Conservation (phyloP, 2,888 invertebrate genomes). For the Autographa gamma region DNA sequence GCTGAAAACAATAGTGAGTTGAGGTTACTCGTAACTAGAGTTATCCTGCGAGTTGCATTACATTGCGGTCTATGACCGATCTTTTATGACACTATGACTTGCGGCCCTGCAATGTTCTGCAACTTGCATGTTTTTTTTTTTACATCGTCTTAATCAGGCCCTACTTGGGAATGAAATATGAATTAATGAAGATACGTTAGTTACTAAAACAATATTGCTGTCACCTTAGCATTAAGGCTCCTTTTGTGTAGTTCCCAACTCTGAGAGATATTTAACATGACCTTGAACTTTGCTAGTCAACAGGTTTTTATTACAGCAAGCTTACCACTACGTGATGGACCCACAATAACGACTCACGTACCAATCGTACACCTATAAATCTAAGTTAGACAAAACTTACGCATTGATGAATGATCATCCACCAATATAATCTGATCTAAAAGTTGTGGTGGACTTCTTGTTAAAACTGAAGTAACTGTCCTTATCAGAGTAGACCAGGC, state of each 20-base stretch:
- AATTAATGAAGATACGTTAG: too few species aligned
- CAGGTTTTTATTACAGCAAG: neutral
- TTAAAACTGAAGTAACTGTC: slow-evolving; percentile 97
- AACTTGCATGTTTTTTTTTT: too few species aligned
- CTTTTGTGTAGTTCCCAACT: too few species aligned
- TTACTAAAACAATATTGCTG: too few species aligned
- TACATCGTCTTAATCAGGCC: too few species aligned
- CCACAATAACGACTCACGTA: neutral
- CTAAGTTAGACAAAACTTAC: slow-evolving; percentile 83
- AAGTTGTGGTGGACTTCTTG: slow-evolving; percentile 94
- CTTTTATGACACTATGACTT: too few species aligned
- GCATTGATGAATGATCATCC: slow-evolving; percentile 97
- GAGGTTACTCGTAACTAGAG: too few species aligned
- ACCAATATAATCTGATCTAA: slow-evolving; percentile 97
- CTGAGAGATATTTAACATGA: neutral
- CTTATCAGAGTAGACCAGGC: slow-evolving; percentile 98
- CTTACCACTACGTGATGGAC: neutral
- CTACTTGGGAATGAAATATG: too few species aligned
- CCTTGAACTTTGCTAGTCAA: neutral
- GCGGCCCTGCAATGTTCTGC: too few species aligned
- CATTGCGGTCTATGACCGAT: too few species aligned
- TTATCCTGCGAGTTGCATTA: too few species aligned
- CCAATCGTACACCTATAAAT: neutral
- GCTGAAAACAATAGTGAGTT: slow-evolving; percentile 86
- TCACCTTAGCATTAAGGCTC: too few species aligned